These are phyloP conservation scores for Brachyhypopomus occidentalis DNA, from an alignment of 2,113 vertebrate species.

Conservation along the genomic window DNA sequence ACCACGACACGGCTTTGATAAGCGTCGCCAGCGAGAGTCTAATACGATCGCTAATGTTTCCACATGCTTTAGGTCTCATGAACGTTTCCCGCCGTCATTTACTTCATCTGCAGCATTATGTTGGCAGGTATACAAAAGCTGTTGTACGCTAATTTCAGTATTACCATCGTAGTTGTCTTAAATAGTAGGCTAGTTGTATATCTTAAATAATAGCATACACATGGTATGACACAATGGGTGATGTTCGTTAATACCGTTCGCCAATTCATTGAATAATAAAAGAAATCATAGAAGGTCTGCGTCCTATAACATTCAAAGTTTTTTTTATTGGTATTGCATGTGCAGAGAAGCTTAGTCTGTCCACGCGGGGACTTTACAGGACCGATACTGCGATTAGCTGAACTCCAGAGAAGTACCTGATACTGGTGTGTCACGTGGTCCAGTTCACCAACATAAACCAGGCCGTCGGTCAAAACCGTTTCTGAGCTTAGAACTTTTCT, in stretches of 20 bases:
- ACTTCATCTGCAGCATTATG: neutral
- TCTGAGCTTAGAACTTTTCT: neutral
- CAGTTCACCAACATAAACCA: no score
- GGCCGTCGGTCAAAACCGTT: neutral
- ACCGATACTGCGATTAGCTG: no score
- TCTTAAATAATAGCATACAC: neutral
- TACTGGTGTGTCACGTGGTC: no score
- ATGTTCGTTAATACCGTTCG: neutral
- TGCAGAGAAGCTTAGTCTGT: no score
- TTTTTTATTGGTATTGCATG: no score
- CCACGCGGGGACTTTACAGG: no score
- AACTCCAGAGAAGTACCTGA: no score
- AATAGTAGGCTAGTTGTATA: no score
- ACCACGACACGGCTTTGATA: slow-evolving; percentile 43
- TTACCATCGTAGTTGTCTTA: neutral
- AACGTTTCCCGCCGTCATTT: neutral
- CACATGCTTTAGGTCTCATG: slow-evolving; percentile 34
- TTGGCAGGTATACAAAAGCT: slow-evolving; percentile 1
- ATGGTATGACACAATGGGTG: neutral
- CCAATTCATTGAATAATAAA: neutral
- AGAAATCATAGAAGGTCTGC: slow-evolving; percentile 3
- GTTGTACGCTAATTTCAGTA: neutral
- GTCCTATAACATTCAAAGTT: neutral
- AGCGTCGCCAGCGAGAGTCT: slow-evolving; percentile 39
- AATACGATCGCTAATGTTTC: slow-evolving; percentile 48